phyloP scores from a whole-genome alignment of 2,113 vertebrate species.

The Hiodon alosoides region DNA sequence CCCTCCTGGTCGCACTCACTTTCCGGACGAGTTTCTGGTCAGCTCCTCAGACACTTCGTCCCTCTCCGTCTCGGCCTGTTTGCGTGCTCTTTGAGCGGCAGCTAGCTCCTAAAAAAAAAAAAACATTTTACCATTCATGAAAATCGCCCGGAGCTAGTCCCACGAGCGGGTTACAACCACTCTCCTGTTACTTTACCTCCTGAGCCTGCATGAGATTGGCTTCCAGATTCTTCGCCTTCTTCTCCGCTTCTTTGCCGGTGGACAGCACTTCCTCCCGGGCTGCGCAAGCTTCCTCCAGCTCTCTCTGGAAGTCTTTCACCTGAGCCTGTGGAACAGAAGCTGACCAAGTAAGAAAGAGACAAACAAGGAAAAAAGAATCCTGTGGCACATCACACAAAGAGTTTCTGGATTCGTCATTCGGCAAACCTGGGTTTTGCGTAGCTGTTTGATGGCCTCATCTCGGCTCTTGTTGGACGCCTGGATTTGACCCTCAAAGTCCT shows the following conservation, averaged over 20 bases:
- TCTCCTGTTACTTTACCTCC: conserved; percentile 63
- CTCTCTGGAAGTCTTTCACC: conserved; percentile 87
- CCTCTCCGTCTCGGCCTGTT: conserved; percentile 82
- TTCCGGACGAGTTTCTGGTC: conserved; percentile 70
- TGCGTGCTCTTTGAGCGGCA: conserved; percentile 77
- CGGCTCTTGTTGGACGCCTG: conserved; percentile 74
- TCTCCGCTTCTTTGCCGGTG: conserved; percentile 82
- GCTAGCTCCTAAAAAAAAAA: conserved; percentile 71
- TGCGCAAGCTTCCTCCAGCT: conserved; percentile 79
- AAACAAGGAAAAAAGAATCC: background rate
- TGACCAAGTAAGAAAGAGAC: conserved; percentile 9
- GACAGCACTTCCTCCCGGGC: conserved; percentile 80
- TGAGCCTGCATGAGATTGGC: conserved; percentile 81
- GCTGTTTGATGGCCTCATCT: conserved; percentile 87
- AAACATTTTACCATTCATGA: background rate
- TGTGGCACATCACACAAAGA: background rate
- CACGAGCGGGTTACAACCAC: background rate
- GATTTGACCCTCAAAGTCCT: conserved; percentile 82
- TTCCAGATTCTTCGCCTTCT: conserved; percentile 79
- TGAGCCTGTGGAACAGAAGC: conserved; percentile 64
- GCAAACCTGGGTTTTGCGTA: conserved; percentile 82
- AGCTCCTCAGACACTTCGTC: conserved; percentile 84
- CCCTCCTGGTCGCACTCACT: conserved; percentile 50
- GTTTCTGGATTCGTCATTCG: background rate
- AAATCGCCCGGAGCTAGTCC: background rate